These are phyloP conservation scores for Trichogramma pretiosum DNA, from an alignment of 1,140 invertebrate species.

Conservation along the genomic window DNA sequence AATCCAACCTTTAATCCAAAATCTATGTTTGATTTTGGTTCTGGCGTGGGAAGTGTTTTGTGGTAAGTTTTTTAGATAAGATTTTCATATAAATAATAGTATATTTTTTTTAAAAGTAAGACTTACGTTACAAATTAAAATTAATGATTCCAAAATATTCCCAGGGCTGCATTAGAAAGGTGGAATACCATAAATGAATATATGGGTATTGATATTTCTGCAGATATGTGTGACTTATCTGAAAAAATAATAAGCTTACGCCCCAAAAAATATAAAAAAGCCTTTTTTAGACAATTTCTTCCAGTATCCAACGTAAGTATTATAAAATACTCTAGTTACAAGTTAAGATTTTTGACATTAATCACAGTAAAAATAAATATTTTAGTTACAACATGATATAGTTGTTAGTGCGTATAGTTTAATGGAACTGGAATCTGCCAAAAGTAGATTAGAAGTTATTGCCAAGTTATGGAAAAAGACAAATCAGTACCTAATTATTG, in stretches of 20 bases:
- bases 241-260: conserved; percentile 58
- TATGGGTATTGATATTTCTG: conserved; percentile 71
- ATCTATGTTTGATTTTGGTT: conserved; percentile 83
- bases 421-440: conserved; percentile 64
- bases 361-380: conserved; percentile 28
- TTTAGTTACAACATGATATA: conserved; percentile 65
- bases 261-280: conserved; percentile 48
- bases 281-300: conserved; percentile 73
- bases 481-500: conserved; percentile 67
- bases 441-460: conserved; percentile 60
- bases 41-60: conserved; percentile 72
- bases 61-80: conserved; percentile 50
- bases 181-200: conserved; percentile 73
- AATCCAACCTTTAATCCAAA: conserved; percentile 62
- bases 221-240: conserved; percentile 71
- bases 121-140: conserved; percentile 4
- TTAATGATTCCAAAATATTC: background rate
- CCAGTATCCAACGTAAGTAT: conserved; percentile 54
- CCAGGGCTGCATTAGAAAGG: conserved; percentile 60
- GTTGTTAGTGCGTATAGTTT: conserved; percentile 74
- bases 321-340: conserved; percentile 11
- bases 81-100: background rate
- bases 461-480: conserved; percentile 82
- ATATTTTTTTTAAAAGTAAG: conserved; percentile 1
- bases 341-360: conserved; percentile 11